Evolutionary conservation across 2,113 vertebrate genomes (phyloP), one percentile per base, ranked within the genome.

Genomic region (Rhodinocichla rosea): DNA sequence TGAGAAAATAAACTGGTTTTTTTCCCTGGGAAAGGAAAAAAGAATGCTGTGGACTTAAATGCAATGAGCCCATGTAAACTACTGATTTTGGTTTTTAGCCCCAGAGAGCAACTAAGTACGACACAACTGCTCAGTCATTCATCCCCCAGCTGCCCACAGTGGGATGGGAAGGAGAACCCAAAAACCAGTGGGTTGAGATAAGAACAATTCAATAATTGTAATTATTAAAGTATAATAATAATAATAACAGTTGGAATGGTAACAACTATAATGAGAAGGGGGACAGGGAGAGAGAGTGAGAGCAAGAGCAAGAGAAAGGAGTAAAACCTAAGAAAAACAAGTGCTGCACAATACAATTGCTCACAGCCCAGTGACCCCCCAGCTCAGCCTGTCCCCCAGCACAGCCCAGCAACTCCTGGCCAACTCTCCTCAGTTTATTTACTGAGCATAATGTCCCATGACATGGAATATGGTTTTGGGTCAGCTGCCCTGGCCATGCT

Each of bases 231-330:
- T n/a, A 28, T 28, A 50, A n/a, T 26, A 47, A 47, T 45, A 19
- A n/a, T 35, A 60, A 21, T 15, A 79, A 40, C 4, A 27, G 11
- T 59, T 44, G 23, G 15, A 57, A 81, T 62, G 10, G n/a, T 47
- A 76, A n/a, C 45, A 45, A 40, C 24, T 35, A 14, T 10, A 60
- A 60, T 27, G 21, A 68, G 24, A 68, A 53, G 24, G 17, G 27
- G 5, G 11, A 33, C 0, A 0, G 22, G 18, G 21, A 37, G 15
- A 82, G 9, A 39, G 5, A 35, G 15, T 40, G 4, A 39, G 5
- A 53, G 27, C 11, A 23, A 65, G 19, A 64, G 15, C 2, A 47
- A 56, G 56, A 28, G 27, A 37, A 15, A 74, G 11, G 22, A 83
- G 27, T 49, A 83, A 76, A 62, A 23, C n/a, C 8, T 9, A 40